Conservation (phyloP, 2,888 invertebrate species). For the Uropetala carovei region DNA sequence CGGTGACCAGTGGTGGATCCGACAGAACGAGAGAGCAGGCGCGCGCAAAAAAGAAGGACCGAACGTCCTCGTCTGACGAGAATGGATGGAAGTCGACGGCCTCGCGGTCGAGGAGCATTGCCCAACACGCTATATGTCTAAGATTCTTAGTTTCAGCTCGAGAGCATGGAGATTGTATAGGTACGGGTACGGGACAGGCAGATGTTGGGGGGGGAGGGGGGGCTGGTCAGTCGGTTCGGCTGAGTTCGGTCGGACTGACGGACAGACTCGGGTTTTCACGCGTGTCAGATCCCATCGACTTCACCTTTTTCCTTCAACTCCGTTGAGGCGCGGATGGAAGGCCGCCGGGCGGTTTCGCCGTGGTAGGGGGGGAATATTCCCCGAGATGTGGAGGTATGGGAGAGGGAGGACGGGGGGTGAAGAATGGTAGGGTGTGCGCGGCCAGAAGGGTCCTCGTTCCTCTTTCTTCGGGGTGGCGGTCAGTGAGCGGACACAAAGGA, state of each 20-base stretch:
- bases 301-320: conserved; percentile 42
- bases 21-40: neutral
- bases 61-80: neutral
- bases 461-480: conserved; percentile 40
- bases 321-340: conserved; percentile 10
- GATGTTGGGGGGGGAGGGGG: neutral
- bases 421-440: neutral
- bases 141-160: conserved; percentile 45
- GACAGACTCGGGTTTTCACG: conserved; percentile 58
- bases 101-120: conserved; percentile 14
- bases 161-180: neutral
- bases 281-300: conserved; percentile 54
- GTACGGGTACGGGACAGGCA: neutral
- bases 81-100: neutral
- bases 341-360: neutral
- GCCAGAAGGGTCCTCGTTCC: neutral
- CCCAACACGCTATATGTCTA: conserved; percentile 37
- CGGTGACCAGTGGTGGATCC: neutral
- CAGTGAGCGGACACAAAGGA: conserved; percentile 55
- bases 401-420: neutral
- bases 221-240: neutral
- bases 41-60: neutral
- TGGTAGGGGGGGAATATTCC: neutral
- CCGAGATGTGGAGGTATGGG: neutral
- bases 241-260: conserved; percentile 29